Base-by-base conservation (phyloP, 2,888 invertebrate genomes). In the Asteroscopus sphinx region DNA sequence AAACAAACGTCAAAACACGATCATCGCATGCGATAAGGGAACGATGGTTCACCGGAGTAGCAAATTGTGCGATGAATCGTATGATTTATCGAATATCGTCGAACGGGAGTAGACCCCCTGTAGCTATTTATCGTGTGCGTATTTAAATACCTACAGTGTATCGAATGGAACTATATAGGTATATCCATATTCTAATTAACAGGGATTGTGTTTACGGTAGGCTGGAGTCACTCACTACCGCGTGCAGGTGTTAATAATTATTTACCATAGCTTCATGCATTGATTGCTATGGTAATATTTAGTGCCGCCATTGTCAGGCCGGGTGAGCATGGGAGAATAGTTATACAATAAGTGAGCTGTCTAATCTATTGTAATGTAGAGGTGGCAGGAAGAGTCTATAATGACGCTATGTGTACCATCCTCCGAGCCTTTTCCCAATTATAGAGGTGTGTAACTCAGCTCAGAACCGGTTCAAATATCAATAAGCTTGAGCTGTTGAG, bases 231-330 rank as follows among this genome's bases (percentile, higher is more conserved):
- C 41, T 21, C 49, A 45, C 45, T 53, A 58, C 54, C 57, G 61
- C 64, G 59, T 70, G 68, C 75, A 75, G 75, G 75, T 75, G 75
- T 76, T 63, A 63, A 70, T 73, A 66, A 76, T 70, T 73, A 76
- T 64, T 65, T 70, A 68, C 21, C 46, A 57, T 55, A 51, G 49
- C 58, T 60, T 71, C 62, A 73, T 62, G 76, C 73, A 66, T 71
- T 71, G 58, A 76, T 70, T 61, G 37, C 63, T 68, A 70, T 68
- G 68, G 53, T 60, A 71, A 73, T 68, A 63, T 37, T 57, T 62
- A 47, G 58, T 63, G 28, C 55, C 49, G 58, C 52, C 32, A 60
- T 68, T 73, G 37, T 11, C 25, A n/a, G 21, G 4, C 21, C 9
- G 30, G 26, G 52, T 16, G 16, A 62, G 48, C 45, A 44, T 47